These are phyloP conservation scores for Chlorodrepanis virens DNA, from an alignment of 2,113 vertebrate species.

Conservation along the genomic window DNA sequence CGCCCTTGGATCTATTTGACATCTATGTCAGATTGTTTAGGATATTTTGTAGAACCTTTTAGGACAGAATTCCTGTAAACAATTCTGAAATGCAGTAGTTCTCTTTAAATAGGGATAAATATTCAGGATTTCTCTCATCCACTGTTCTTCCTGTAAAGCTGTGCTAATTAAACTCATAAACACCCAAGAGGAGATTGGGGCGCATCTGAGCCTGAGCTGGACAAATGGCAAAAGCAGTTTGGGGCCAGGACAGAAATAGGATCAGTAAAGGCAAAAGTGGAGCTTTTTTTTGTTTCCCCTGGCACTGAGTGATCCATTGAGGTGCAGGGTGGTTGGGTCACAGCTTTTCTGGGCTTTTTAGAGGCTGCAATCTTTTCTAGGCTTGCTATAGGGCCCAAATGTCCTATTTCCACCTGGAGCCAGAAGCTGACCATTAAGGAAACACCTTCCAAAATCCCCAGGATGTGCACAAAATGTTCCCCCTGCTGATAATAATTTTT, in stretches of 20 bases:
- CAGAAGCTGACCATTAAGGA: neutral
- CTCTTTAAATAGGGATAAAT: neutral
- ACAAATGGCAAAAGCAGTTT: neutral
- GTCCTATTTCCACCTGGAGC: neutral
- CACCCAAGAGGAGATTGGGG: neutral
- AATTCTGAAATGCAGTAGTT: neutral
- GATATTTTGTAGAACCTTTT: neutral
- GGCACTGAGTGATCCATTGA: neutral
- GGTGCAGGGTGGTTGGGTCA: neutral
- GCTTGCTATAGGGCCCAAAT: neutral
- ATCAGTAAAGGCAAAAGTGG: neutral
- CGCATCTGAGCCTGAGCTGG: neutral
- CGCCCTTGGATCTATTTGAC: neutral
- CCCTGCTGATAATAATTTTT: neutral
- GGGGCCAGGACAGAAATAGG: neutral
- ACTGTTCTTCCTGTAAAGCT: neutral
- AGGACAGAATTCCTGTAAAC: neutral
- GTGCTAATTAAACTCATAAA: neutral
- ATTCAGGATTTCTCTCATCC: neutral
- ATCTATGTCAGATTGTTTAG: neutral
- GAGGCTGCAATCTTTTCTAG: neutral
- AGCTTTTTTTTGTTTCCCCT: neutral
- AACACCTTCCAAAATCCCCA: neutral
- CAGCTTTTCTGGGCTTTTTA: neutral
- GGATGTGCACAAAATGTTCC: neutral